Conservation (phyloP, 2,888 invertebrate genomes). For the Platycnemis pennipes region DNA sequence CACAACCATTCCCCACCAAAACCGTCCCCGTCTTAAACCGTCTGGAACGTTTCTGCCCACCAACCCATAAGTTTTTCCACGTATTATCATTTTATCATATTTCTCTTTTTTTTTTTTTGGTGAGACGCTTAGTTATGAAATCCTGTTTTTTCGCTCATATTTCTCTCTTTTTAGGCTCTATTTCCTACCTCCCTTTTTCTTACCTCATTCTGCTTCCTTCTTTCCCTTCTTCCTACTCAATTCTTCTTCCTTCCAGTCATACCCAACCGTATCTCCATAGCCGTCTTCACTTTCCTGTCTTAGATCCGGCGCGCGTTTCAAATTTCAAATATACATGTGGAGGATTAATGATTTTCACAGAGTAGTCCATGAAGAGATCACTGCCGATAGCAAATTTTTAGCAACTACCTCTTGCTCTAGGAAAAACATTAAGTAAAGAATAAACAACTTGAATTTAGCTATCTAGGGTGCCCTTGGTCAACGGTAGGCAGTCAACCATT, state of each 20-base stretch:
- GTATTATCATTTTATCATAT: slow-evolving; percentile 43
- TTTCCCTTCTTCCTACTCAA: neutral
- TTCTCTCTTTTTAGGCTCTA: neutral
- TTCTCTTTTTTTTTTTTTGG: neutral
- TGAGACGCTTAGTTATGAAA: neutral
- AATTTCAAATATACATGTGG: too few relatives aligned
- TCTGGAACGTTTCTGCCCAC: neutral
- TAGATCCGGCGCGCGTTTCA: too few relatives aligned
- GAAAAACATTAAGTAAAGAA: too few relatives aligned
- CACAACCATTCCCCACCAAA: neutral
- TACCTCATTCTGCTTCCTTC: neutral
- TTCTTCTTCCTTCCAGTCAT: neutral
- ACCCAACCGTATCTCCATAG: too few relatives aligned
- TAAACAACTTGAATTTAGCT: too few relatives aligned
- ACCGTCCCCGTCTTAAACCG: neutral
- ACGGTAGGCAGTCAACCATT: too few relatives aligned
- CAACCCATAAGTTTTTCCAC: slow-evolving; percentile 8
- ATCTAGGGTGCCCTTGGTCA: too few relatives aligned
- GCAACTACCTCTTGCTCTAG: too few relatives aligned
- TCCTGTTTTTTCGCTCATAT: neutral
- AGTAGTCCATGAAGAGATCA: too few relatives aligned
- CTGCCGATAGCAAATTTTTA: too few relatives aligned
- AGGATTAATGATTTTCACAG: too few relatives aligned
- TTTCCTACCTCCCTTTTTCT: neutral
- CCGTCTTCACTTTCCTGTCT: too few relatives aligned